Percentiles rank a stretch among this genome's conserved stretches.
phyloP scores from a whole-genome alignment of 2,797 vertebrate genomes.

The Darevskia mixta region DNA sequence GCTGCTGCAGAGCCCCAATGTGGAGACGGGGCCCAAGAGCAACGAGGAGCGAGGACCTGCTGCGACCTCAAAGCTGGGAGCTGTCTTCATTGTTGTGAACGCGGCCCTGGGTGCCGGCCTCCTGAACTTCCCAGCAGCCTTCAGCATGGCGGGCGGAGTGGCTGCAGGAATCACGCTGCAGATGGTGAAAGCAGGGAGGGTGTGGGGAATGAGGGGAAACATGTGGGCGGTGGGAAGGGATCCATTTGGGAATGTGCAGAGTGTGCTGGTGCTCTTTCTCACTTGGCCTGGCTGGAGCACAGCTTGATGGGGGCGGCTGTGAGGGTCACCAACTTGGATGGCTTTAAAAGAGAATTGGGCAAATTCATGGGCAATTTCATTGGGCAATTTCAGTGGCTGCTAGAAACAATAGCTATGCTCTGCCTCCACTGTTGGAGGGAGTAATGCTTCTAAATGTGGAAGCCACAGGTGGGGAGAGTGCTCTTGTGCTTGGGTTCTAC shows the following conservation, averaged over 20 bases:
- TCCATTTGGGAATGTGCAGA: too few species aligned
- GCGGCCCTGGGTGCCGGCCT: constrained; percentile 94
- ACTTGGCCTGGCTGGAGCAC: background rate
- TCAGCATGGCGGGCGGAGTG: constrained; percentile 91
- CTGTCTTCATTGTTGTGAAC: constrained; percentile 95
- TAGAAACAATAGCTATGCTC: too few species aligned
- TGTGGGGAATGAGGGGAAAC: rapidly evolving
- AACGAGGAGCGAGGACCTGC: constrained; percentile 55
- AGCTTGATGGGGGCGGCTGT: background rate
- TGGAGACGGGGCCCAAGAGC: constrained; percentile 80
- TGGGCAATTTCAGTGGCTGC: too few species aligned
- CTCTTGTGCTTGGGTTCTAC: too few species aligned
- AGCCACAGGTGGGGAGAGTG: too few species aligned
- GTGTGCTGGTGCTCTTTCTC: background rate
- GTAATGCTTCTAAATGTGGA: too few species aligned
- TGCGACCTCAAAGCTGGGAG: constrained; percentile 84
- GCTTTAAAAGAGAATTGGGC: too few species aligned
- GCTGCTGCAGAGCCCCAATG: constrained; percentile 91
- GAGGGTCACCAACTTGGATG: too few species aligned
- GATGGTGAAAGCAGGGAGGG: constrained; percentile 84
- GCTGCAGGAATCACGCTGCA: constrained; percentile 88
- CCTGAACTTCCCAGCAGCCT: constrained; percentile 96
- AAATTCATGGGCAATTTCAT: too few species aligned
- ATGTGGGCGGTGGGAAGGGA: background rate
- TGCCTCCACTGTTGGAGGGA: too few species aligned